These are phyloP conservation scores for Fulica atra DNA, from an alignment of 2,113 vertebrate genomes.

Conservation along the genomic window DNA sequence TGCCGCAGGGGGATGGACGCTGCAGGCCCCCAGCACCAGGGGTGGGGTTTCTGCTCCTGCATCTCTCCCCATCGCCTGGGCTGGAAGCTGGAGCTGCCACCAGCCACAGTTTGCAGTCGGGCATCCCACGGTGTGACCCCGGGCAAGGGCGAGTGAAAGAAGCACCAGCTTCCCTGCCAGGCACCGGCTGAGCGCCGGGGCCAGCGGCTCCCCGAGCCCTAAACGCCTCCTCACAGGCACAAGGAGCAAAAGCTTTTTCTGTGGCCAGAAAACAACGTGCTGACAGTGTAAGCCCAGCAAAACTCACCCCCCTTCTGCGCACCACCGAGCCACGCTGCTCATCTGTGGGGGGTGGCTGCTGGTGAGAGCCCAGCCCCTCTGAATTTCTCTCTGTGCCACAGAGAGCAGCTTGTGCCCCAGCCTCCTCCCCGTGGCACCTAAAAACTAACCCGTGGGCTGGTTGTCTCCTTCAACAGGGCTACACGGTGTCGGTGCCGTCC, in stretches of 20 bases:
- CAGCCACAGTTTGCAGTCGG: fast-evolving
- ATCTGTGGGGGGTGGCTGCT: too few relatives aligned
- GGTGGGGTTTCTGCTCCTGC: background rate
- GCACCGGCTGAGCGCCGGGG: background rate
- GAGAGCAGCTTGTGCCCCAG: background rate
- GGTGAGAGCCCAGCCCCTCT: background rate
- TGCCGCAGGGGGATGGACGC: background rate
- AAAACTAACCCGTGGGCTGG: background rate
- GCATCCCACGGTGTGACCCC: fast-evolving
- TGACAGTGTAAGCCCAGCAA: fast-evolving
- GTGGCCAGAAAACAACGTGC: background rate
- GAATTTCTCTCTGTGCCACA: background rate
- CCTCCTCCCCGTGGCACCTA: background rate
- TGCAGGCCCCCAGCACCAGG: fast-evolving
- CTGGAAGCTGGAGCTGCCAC: background rate
- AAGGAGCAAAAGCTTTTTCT: background rate
- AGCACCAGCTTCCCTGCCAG: background rate
- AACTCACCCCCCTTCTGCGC: background rate
- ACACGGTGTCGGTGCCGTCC: background rate
- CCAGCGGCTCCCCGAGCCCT: background rate
- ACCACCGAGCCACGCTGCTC: fast-evolving
- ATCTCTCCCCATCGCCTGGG: fast-evolving
- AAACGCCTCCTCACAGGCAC: background rate
- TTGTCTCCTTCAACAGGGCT: background rate
- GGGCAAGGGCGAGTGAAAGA: background rate